Conservation (phyloP, 2,888 invertebrate genomes). For the Notodonta dromedarius region DNA sequence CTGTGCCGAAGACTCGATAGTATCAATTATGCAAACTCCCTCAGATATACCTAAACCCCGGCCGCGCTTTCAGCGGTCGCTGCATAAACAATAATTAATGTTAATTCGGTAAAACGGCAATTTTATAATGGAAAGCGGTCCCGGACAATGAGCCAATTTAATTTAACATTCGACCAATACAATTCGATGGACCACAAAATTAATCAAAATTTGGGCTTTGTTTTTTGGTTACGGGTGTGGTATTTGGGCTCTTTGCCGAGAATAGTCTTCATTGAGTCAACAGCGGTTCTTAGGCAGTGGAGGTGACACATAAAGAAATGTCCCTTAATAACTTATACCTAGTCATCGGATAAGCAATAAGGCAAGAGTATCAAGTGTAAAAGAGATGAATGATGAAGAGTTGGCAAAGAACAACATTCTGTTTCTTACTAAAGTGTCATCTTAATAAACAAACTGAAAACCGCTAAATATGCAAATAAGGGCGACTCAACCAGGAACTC, state of each 20-base stretch:
- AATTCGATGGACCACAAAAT: not conserved
- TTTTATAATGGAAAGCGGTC: conserved; percentile 27
- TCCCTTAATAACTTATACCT: too few species aligned
- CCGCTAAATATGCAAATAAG: not conserved
- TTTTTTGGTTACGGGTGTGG: not conserved
- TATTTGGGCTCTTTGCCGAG: not conserved
- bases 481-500: not conserved
- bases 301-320: too few species aligned
- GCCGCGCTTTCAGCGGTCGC: conserved; percentile 15
- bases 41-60: conserved; percentile 9
- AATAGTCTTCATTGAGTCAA: not conserved
- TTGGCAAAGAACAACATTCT: not conserved
- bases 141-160: conserved; percentile 22
- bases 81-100: conserved; percentile 30
- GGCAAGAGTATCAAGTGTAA: too few species aligned
- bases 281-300: not conserved
- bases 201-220: conserved; percentile 4
- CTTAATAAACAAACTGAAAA: conserved; percentile 1
- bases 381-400: too few species aligned
- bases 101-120: conserved; percentile 34
- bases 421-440: not conserved
- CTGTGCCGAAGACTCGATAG: conserved; percentile 17
- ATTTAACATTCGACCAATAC: conserved; percentile 11
- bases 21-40: conserved; percentile 31
- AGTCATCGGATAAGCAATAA: too few species aligned